Evolutionary conservation across 2,797 vertebrate genomes (phyloP).

Genomic region (Pseudomugil gertrudae): DNA sequence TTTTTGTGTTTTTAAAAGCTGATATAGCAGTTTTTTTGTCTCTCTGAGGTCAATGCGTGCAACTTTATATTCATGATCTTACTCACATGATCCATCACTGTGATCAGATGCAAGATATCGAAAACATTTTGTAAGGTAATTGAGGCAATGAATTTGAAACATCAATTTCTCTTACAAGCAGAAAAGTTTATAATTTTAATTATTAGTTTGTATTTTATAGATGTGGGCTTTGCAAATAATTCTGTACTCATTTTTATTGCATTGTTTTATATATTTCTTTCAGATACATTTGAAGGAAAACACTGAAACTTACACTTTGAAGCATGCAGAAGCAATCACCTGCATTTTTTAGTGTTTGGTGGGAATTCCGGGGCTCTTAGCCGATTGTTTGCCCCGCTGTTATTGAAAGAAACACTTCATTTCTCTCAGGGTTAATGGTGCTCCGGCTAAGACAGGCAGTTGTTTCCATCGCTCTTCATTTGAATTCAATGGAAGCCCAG

Average conservation of each 20-base stretch:
- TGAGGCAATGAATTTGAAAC: not conserved
- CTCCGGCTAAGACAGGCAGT: not conserved
- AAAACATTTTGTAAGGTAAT: too few species aligned
- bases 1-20: too few species aligned
- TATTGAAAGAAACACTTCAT: not conserved
- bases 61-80: not conserved
- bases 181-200: not conserved
- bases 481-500: too few species aligned
- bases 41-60: not conserved
- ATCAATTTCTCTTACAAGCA: not conserved
- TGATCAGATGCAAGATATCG: too few species aligned
- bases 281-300: not conserved
- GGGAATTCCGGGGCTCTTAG: not conserved
- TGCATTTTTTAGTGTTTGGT: not conserved
- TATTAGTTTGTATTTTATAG: not conserved
- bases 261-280: not conserved
- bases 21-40: not conserved
- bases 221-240: not conserved
- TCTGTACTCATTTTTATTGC: not conserved
- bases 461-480: not conserved
- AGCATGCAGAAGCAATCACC: not conserved
- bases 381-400: not conserved
- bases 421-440: not conserved
- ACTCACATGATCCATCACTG: not conserved
- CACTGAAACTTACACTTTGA: not conserved